Evolutionary conservation across 1,140 invertebrate species (phyloP), one percentile per base, ranked within the genome.

Genomic region (Thaumetopoea pityocampa): DNA sequence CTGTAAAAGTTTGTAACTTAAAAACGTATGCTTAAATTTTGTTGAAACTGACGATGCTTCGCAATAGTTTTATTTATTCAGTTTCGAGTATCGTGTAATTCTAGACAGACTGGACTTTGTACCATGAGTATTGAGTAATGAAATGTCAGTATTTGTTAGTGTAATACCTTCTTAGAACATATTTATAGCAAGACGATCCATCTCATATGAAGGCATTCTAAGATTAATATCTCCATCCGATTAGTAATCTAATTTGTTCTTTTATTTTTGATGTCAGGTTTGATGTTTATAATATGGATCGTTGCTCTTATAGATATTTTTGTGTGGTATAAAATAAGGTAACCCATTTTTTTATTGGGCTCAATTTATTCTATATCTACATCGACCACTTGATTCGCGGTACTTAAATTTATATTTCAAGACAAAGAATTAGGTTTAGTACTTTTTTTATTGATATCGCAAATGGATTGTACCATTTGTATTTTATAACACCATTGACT

Each of bases 111-210:
- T 20, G 17, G 17, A 30, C 30, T 40, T 40, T 30, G 11, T 30
- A 40, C 30, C 37, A 40, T 30, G 27, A 27, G 37, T 40, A 29
- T 40, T 27, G 27, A 30, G 26, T 40, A 30, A 11, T 30, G 30
- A 27, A 40, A 40, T 40, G 26, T 40, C 22, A 40, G 37, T 14
- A 30, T 29, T 18, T 22, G 37, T 30, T 40, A 24, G 26, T 40
- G 20, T 22, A 30, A 22, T 30, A 14, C 35, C 26, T 30, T 7
- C 11, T 18, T 30, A 30, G 11, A 9, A 22, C 35, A 26, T 9
- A 11, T 12, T 38, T 17, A 5, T 16, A 24, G 17, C 12, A 8
- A 24, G 24, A 27, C 17, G 26, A 40, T 40, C 37, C 37, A 30
- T 40, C 37, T 40, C 30, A 40, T 16, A 30, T 30, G 27, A 30